These are phyloP conservation scores for Contarinia nasturtii DNA, from an alignment of 1,140 invertebrate species.

Conservation along the genomic window DNA sequence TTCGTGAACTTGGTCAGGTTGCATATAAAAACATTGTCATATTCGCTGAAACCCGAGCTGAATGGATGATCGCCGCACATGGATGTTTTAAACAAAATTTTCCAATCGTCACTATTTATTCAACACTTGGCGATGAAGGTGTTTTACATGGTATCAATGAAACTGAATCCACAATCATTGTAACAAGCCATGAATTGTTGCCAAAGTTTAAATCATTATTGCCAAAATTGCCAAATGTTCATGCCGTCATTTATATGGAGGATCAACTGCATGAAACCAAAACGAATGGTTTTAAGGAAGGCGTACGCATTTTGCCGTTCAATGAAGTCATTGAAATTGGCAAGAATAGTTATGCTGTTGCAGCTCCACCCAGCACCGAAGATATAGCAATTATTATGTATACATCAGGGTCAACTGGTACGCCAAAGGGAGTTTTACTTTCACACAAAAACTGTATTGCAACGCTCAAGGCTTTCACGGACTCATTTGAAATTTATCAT, in stretches of 20 bases:
- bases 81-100: slow-evolving; percentile 86
- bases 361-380: slow-evolving; percentile 36
- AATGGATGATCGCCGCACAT: slow-evolving; percentile 92
- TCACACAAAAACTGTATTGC: slow-evolving; percentile 81
- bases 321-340: slow-evolving; percentile 30
- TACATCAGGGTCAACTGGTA: slow-evolving; percentile 83
- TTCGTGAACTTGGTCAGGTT: slow-evolving; percentile 43
- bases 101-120: slow-evolving; percentile 90
- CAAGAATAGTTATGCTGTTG: slow-evolving; percentile 21
- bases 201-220: slow-evolving; percentile 74
- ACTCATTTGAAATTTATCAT: slow-evolving; percentile 46
- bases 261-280: slow-evolving; percentile 58
- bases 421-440: slow-evolving; percentile 71
- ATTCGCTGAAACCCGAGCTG: slow-evolving; percentile 90
- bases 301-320: slow-evolving; percentile 43
- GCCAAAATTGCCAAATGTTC: slow-evolving; percentile 41
- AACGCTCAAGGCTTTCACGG: slow-evolving; percentile 72
- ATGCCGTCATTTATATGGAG: slow-evolving; percentile 76
- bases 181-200: slow-evolving; percentile 74
- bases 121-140: slow-evolving; percentile 90
- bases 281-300: slow-evolving; percentile 41
- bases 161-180: slow-evolving; percentile 79
- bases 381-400: slow-evolving; percentile 93
- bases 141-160: slow-evolving; percentile 91
- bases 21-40: slow-evolving; percentile 65